These are phyloP conservation scores for Perca flavescens DNA, from an alignment of 2,113 vertebrate species.

Conservation along the genomic window DNA sequence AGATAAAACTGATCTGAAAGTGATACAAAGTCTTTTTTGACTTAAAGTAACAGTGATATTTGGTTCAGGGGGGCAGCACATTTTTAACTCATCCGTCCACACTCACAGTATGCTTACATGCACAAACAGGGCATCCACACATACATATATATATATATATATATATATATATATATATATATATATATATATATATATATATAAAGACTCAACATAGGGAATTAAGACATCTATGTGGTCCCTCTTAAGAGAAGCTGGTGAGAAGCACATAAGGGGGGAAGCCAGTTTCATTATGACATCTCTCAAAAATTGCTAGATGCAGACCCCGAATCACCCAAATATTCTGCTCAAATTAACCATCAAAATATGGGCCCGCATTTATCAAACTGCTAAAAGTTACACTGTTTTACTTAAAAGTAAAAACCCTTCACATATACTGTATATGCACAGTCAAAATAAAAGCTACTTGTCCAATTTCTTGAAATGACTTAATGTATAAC, in stretches of 20 bases:
- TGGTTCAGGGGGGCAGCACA: conserved; percentile 34
- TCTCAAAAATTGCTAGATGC: conserved; percentile 11
- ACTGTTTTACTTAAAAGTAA: not conserved
- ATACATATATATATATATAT: conserved; percentile 39
- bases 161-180: conserved; percentile 46
- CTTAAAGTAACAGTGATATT: conserved; percentile 59
- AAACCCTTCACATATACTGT: not conserved
- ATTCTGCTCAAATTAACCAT: conserved; percentile 5
- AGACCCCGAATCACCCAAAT: conserved; percentile 9
- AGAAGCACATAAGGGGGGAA: conserved; percentile 60
- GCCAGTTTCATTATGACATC: conserved; percentile 1
- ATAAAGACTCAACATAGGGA: conserved; percentile 69
- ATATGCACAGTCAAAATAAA: not conserved
- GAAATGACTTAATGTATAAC: too few relatives aligned
- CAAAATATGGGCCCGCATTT: conserved; percentile 40
- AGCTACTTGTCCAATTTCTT: not conserved
- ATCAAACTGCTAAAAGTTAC: conserved; percentile 38
- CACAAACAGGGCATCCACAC: conserved; percentile 24
- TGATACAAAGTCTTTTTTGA: conserved; percentile 43
- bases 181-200: conserved; percentile 15
- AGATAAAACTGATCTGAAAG: conserved; percentile 41
- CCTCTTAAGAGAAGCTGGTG: conserved; percentile 80
- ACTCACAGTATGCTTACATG: conserved; percentile 15
- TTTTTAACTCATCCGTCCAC: conserved; percentile 19
- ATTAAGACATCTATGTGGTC: conserved; percentile 79